These are phyloP conservation scores for Eristalis tenax DNA, from an alignment of 2,888 invertebrate species.

Conservation along the genomic window DNA sequence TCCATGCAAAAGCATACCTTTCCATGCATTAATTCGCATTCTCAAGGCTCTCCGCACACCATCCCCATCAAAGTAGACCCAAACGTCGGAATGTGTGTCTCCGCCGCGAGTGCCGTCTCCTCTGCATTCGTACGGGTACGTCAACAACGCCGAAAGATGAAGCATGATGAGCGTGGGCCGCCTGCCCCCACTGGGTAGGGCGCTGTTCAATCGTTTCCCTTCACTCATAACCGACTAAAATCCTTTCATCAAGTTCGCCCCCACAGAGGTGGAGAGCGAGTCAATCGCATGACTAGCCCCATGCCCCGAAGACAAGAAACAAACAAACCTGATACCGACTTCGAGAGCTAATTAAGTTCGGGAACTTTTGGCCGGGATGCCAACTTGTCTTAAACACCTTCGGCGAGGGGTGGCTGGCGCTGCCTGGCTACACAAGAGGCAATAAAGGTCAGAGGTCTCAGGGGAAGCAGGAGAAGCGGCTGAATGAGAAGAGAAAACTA, in stretches of 20 bases:
- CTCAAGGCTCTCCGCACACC: not conserved
- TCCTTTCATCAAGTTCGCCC: no score
- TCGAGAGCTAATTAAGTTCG: constrained; percentile 60
- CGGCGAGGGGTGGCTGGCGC: not conserved
- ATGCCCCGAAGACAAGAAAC: not conserved
- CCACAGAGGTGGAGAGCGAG: not conserved
- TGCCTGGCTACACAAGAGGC: not conserved
- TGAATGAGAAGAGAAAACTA: not conserved
- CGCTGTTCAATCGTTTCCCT: no score
- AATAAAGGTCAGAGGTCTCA: not conserved
- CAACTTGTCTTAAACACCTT: not conserved
- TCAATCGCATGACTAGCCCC: not conserved
- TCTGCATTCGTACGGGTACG: no score
- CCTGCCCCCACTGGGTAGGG: no score
- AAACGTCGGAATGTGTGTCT: not conserved
- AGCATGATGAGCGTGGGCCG: no score
- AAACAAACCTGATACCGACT: constrained; percentile 11
- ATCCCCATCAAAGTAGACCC: not conserved
- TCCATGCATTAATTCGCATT: not conserved
- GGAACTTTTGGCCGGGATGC: not conserved
- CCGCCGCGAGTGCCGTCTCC: not conserved
- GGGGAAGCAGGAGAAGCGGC: not conserved
- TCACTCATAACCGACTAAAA: no score
- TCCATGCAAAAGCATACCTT: not conserved
- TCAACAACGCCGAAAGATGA: no score